Evolutionary conservation across 2,888 invertebrate species (phyloP).

Genomic region (Hylaea fasciaria): DNA sequence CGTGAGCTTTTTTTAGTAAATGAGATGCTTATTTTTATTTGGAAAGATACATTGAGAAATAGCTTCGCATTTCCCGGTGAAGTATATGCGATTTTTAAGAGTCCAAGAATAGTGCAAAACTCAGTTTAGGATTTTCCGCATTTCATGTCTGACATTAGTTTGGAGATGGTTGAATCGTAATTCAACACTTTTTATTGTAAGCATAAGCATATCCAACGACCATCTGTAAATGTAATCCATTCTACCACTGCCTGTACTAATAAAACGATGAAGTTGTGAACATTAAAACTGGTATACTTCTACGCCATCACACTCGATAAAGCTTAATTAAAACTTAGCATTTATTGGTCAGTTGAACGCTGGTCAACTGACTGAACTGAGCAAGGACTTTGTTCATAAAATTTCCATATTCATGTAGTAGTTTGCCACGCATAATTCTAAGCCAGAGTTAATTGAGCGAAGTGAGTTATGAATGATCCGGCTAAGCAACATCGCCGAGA

Average conservation of each 20-base stretch:
- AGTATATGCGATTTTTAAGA: no score
- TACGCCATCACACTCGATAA: constrained; percentile 13
- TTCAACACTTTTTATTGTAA: background rate
- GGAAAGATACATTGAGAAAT: background rate
- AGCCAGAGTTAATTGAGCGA: constrained; percentile 72
- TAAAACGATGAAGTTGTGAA: constrained; percentile 11
- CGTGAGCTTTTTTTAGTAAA: constrained; percentile 2
- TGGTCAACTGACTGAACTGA: constrained; percentile 33
- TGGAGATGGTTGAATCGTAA: background rate
- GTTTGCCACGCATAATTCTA: constrained; percentile 53
- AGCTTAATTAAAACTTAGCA: constrained; percentile 23
- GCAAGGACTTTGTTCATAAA: constrained; percentile 36
- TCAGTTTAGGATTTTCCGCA: no score
- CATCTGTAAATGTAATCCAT: no score
- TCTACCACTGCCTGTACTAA: background rate
- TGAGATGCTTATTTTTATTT: background rate
- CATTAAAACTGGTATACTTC: background rate
- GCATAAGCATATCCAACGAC: no score
- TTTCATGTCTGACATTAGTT: no score
- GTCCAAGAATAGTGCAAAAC: no score
- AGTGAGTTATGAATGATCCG: constrained; percentile 67
- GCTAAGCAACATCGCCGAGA: constrained; percentile 65
- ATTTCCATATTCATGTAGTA: constrained; percentile 38
- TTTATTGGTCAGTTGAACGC: constrained; percentile 25
- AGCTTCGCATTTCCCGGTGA: no score